These are phyloP conservation scores for Orthonyx spaldingii DNA, from an alignment of 2,113 vertebrate species.

Conservation along the genomic window DNA sequence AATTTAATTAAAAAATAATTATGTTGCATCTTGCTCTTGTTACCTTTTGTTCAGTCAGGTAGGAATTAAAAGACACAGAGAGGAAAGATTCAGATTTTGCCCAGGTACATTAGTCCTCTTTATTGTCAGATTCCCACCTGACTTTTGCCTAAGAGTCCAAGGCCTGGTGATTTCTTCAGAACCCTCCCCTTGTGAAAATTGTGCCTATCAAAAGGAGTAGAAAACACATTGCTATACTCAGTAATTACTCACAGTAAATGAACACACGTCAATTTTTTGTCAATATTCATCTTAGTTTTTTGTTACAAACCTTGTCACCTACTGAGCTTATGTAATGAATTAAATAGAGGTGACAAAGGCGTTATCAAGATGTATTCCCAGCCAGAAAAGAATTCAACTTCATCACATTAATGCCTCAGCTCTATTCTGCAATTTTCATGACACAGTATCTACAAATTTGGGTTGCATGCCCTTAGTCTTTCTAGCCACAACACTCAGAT, in stretches of 20 bases:
- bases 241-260: neutral
- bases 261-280: neutral
- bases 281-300: neutral
- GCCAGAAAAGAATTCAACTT: neutral
- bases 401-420: neutral
- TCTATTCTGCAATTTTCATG: neutral
- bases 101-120: neutral
- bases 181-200: neutral
- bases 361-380: neutral
- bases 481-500: conserved; percentile 23
- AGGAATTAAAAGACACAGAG: neutral
- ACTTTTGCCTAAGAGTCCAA: neutral
- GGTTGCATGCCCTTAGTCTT: neutral
- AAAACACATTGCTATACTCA: neutral
- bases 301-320: neutral
- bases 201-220: neutral
- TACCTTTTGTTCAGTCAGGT: neutral
- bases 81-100: neutral
- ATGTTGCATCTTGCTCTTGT: neutral
- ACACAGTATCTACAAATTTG: neutral
- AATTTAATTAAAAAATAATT: neutral
- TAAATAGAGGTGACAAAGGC: neutral
- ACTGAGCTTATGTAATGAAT: neutral
- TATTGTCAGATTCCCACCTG: neutral
- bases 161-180: neutral